These are phyloP conservation scores for Hyles euphorbiae DNA, from an alignment of 1,140 invertebrate species.

Conservation along the genomic window DNA sequence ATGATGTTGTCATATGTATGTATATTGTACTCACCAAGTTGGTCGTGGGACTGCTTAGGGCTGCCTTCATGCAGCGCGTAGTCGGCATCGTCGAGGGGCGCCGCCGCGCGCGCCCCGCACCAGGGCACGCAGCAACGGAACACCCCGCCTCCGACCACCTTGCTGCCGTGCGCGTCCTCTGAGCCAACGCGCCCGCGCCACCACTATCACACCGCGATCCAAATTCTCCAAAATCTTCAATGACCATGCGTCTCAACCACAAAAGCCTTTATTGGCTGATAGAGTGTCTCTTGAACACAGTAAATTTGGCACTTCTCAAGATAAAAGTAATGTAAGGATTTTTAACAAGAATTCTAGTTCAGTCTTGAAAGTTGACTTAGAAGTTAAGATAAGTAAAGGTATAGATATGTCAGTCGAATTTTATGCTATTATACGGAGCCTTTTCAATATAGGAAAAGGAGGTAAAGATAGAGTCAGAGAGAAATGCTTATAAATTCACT, in stretches of 20 bases:
- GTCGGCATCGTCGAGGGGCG: constrained; percentile 65
- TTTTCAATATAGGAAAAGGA: constrained; percentile 2
- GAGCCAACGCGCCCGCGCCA: constrained; percentile 36
- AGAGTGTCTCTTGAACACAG: too few relatives aligned
- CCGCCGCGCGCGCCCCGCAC: constrained; percentile 79
- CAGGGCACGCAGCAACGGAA: constrained; percentile 81
- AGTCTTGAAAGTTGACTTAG: constrained; percentile 47
- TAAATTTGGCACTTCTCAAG: constrained; percentile 38
- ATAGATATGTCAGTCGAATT: constrained; percentile 54
- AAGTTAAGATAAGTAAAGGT: constrained; percentile 37
- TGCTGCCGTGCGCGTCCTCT: constrained; percentile 57
- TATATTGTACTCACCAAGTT: constrained; percentile 47
- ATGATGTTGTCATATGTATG: constrained; percentile 2
- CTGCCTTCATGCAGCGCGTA: constrained; percentile 62
- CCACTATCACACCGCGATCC: too few relatives aligned
- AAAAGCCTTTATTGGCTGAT: too few relatives aligned
- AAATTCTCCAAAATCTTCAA: not conserved
- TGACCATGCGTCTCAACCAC: constrained; percentile 2
- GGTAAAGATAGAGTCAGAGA: constrained; percentile 5
- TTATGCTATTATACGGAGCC: constrained; percentile 15
- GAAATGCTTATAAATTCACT: not conserved
- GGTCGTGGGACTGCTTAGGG: constrained; percentile 43
- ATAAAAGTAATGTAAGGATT: constrained; percentile 17
- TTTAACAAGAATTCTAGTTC: constrained; percentile 33
- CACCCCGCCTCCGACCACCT: constrained; percentile 77